Base-by-base conservation (phyloP, 2,113 vertebrate genomes). In the Sinocyclocheilus maitianheensis region DNA sequence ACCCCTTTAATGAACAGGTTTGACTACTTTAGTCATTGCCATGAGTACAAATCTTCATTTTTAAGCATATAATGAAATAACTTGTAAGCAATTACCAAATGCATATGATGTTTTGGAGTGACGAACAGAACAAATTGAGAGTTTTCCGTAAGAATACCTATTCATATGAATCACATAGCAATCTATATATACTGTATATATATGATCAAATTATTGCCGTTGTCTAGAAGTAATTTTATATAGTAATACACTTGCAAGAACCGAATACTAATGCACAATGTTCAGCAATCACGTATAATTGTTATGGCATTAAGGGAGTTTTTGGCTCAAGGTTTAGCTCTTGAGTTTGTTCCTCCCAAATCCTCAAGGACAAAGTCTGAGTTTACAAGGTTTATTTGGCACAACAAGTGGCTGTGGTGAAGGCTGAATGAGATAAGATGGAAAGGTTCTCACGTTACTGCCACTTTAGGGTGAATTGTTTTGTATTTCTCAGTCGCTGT, bases 321-420 rank as follows among this genome's bases (percentile, higher is more conserved):
- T 26, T 63, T 16, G 5, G 37, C 77, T 43, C 12, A 80, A 63
- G 22, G 12, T 24, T 80, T 5, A 7, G 43, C 5, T 46, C 13
- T 43, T 26, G 37, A 46, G 9, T 43, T 20, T 53, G 18, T 79
- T 65, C 14, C n/a, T 37, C 2, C 10, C 11, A 24, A 43, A 43
- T 63, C 55, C 14, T n/a, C 58, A 63, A 80, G 78, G 7, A 24
- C 43, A 37, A 13, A 20, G 5, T 55, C 62, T 1, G 63, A 69
- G 22, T 76, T 76, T 6, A 22, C 3, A 26, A 22, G 43, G 43
- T 58, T 40, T 77, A 58, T 55, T 26, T 26, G 5, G 65, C 3
- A 24, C 74, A 53, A 34, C 65, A 22, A 40, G 43, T 20, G 84
- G 60, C 46, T 62, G 78, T 72, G 67, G 84, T 60, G 53, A 69